Percentiles rank a stretch among this genome's conserved stretches.
Conservation (phyloP, 2,113 vertebrate genomes). For the Bombycilla garrulus region DNA sequence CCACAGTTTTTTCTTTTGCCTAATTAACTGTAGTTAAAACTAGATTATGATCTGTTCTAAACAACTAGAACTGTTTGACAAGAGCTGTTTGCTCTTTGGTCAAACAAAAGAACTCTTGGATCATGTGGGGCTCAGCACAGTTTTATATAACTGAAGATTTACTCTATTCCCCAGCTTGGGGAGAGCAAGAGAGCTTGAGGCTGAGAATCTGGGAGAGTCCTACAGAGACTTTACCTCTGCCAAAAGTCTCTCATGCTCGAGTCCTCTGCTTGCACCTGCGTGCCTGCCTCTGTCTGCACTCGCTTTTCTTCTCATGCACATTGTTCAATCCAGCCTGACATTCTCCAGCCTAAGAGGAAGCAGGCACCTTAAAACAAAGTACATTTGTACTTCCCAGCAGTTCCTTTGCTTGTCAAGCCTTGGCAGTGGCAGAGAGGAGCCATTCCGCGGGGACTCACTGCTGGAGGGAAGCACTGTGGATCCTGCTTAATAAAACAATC, state of each 20-base stretch:
- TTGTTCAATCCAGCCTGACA: not conserved
- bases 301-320: not conserved
- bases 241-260: too few species aligned
- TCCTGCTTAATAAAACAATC: not conserved
- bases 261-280: not conserved
- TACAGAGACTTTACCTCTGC: not conserved
- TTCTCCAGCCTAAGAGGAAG: not conserved
- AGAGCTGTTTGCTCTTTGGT: not conserved
- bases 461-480: not conserved
- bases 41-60: not conserved
- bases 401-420: not conserved
- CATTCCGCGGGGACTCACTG: not conserved
- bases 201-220: not conserved
- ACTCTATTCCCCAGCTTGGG: not conserved
- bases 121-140: not conserved
- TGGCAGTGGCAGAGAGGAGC: not conserved
- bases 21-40: not conserved
- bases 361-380: not conserved
- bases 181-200: not conserved
- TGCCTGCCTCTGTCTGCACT: not conserved
- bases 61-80: not conserved
- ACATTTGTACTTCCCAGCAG: not conserved
- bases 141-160: fast-evolving
- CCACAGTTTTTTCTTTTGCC: not conserved
- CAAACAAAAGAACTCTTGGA: not conserved